Conservation (phyloP, 2,888 invertebrate species). For the Drosophila recens region DNA sequence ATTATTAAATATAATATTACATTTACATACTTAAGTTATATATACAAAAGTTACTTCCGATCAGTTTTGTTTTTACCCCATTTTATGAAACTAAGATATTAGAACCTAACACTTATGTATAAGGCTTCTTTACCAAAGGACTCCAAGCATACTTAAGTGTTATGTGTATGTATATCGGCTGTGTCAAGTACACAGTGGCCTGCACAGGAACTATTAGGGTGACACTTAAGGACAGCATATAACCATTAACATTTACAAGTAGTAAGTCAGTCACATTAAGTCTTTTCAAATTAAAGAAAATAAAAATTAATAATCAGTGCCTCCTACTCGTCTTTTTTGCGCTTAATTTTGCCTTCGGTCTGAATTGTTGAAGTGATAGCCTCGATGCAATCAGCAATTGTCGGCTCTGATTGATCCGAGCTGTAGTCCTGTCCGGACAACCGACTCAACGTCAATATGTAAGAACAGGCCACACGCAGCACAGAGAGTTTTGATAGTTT, state of each 20-base stretch:
- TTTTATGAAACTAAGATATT: background rate
- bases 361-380: constrained; percentile 96
- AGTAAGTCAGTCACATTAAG: constrained; percentile 46
- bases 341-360: constrained; percentile 94
- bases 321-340: constrained; percentile 91
- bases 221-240: constrained; percentile 30
- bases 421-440: constrained; percentile 90
- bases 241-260: constrained; percentile 23
- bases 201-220: constrained; percentile 44
- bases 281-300: constrained; percentile 32
- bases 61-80: constrained; percentile 3
- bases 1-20: constrained; percentile 16
- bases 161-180: constrained; percentile 11
- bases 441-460: constrained; percentile 94
- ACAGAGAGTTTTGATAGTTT: constrained; percentile 97
- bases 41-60: background rate
- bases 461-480: constrained; percentile 95
- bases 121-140: constrained; percentile 61
- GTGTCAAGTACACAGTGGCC: background rate
- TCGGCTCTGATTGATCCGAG: constrained; percentile 87
- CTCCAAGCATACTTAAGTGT: constrained; percentile 23
- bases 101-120: constrained; percentile 43
- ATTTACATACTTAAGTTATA: constrained; percentile 15
- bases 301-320: background rate
- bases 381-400: constrained; percentile 92